phyloP scores from a whole-genome alignment of 2,888 invertebrate genomes.

The Trachelus troglodyta region DNA sequence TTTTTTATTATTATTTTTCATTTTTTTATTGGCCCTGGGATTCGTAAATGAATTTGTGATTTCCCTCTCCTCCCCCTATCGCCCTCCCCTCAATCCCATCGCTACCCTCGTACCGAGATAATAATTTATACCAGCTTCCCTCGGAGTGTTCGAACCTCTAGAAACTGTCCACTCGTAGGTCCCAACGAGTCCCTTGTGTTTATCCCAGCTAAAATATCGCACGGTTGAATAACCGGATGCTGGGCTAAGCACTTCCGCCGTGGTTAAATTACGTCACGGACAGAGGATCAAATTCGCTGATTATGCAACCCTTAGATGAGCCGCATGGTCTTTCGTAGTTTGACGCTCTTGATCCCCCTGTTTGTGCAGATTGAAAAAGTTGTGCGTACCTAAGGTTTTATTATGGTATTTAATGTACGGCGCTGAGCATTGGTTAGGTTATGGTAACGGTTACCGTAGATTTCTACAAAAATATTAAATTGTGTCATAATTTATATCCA shows the following conservation, averaged over 20 bases:
- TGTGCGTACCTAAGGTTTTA: not conserved
- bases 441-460: not conserved
- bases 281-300: not conserved
- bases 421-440: not conserved
- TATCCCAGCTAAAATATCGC: slow-evolving; percentile 2
- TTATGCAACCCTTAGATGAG: not conserved
- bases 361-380: not conserved
- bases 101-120: not conserved
- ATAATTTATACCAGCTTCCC: not conserved
- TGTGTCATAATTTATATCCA: not conserved
- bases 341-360: not conserved
- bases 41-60: not conserved
- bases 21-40: not conserved
- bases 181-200: not conserved
- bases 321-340: not conserved
- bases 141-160: not conserved
- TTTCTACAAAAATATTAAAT: not conserved
- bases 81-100: not conserved
- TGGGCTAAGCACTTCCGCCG: not conserved
- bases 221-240: slow-evolving; percentile 2
- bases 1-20: not conserved
- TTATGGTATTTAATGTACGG: not conserved
- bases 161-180: not conserved
- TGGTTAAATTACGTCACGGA: not conserved
- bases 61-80: not conserved